Conservation (phyloP, 2,113 vertebrate species). For the Entosphenus tridentatus region DNA sequence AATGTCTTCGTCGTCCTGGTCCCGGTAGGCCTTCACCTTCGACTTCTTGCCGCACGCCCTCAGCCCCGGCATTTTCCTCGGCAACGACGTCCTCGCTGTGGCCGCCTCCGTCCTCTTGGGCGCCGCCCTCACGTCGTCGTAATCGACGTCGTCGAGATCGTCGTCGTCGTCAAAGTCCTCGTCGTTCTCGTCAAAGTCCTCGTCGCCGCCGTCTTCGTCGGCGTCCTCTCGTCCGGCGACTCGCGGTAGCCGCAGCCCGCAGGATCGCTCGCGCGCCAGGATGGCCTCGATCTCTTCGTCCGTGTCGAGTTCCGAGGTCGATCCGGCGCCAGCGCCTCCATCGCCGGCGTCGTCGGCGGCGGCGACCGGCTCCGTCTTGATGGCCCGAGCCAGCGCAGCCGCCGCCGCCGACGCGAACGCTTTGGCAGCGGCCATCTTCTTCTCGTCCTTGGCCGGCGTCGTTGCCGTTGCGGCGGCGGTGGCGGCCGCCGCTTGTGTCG, state of each 20-base stretch:
- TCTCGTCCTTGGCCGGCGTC: background rate
- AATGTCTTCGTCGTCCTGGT: background rate
- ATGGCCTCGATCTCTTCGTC: conserved; percentile 1
- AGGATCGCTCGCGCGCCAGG: background rate
- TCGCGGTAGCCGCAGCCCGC: background rate
- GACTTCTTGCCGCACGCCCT: background rate
- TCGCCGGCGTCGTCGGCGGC: background rate
- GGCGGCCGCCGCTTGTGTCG: background rate
- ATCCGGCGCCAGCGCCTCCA: background rate
- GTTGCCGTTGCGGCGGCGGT: background rate
- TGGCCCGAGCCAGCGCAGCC: background rate
- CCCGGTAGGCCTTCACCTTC: background rate
- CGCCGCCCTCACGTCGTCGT: background rate
- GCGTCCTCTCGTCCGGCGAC: background rate
- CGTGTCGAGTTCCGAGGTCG: conserved; percentile 5
- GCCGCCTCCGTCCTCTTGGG: background rate
- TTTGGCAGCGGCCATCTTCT: background rate
- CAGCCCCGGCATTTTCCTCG: background rate
- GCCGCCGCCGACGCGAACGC: background rate
- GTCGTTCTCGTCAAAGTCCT: background rate
- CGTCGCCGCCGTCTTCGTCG: background rate
- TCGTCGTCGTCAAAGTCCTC: background rate
- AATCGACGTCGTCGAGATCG: background rate
- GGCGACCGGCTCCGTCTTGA: background rate
- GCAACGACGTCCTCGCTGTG: background rate